A percentile compares a stretch with the other conserved stretches of the same genome.
Conservation (phyloP, 1,140 invertebrate species). For the Pseudomyrmex dendroicus region DNA sequence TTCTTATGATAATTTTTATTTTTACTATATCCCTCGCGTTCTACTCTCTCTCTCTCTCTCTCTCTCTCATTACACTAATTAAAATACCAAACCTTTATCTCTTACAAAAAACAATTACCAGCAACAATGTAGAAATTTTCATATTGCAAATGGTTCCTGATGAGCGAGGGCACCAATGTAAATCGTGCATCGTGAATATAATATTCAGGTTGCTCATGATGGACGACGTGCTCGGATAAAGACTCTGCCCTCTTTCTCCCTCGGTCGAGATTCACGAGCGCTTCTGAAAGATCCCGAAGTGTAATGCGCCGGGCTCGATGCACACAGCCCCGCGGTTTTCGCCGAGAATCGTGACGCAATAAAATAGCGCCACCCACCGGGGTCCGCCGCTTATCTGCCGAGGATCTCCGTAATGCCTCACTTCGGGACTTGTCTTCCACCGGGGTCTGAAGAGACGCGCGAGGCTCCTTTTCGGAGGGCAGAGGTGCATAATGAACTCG, state of each 20-base stretch:
- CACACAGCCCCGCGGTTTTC: constrained; percentile 14
- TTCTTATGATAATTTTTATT: not conserved
- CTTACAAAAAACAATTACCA: not conserved
- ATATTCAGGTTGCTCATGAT: constrained; percentile 58
- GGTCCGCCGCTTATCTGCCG: constrained; percentile 78
- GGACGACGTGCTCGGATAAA: constrained; percentile 22
- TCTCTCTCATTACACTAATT: not conserved
- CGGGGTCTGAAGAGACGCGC: constrained; percentile 65
- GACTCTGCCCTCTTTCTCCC: not conserved
- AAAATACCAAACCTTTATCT: not conserved
- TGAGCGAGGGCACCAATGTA: constrained; percentile 25
- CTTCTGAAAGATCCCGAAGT: constrained; percentile 67
- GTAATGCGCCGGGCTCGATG: constrained; percentile 52
- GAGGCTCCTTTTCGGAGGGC: constrained; percentile 70
- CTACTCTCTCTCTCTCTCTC: not conserved
- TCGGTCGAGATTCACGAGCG: constrained; percentile 67
- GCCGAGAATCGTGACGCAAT: constrained; percentile 83
- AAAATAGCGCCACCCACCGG: constrained; percentile 85
- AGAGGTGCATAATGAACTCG: constrained; percentile 85
- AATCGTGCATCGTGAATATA: constrained; percentile 58
- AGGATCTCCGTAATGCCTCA: constrained; percentile 84
- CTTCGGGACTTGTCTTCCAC: constrained; percentile 74
- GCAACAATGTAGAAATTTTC: constrained; percentile 9
- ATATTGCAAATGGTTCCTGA: constrained; percentile 12
- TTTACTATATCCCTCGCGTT: too few species aligned